These are phyloP conservation scores for Heliconius melpomene DNA, from an alignment of 1,140 invertebrate genomes.

Conservation along the genomic window DNA sequence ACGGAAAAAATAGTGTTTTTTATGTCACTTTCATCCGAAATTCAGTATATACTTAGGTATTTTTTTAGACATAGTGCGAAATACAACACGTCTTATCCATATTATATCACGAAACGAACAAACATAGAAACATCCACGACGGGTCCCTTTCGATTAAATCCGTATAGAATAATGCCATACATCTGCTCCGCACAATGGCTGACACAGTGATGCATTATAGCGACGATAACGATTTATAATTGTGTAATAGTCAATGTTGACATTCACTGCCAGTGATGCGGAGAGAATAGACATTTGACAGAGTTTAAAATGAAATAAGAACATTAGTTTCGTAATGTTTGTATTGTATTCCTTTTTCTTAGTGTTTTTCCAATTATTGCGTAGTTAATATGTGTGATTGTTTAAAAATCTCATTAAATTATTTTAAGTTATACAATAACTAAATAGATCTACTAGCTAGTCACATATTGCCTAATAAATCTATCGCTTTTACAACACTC, in stretches of 20 bases:
- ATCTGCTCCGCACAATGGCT: conserved; percentile 63
- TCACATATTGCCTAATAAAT: too few species aligned
- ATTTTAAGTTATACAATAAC: too few species aligned
- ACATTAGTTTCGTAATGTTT: not conserved
- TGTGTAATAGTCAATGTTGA: conserved; percentile 57
- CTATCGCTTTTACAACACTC: too few species aligned
- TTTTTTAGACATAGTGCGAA: not conserved
- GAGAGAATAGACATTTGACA: conserved; percentile 33
- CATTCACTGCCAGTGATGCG: conserved; percentile 51
- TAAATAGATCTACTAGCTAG: too few species aligned
- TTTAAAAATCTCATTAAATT: too few species aligned
- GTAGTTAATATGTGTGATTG: too few species aligned
- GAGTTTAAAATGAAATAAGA: not conserved
- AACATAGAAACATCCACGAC: conserved; percentile 19
- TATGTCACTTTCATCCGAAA: too few species aligned
- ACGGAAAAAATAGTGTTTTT: too few species aligned
- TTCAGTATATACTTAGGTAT: too few species aligned
- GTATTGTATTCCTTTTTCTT: not conserved
- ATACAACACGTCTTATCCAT: conserved; percentile 41
- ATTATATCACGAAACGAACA: conserved; percentile 30
- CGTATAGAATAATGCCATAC: conserved; percentile 74
- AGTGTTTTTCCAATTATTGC: too few species aligned
- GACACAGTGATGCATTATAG: conserved; percentile 70
- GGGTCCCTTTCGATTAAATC: conserved; percentile 58
- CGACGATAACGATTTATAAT: conserved; percentile 61